These are phyloP conservation scores for Myotis findleyi DNA, from an alignment of 2,797 vertebrate genomes.

Conservation along the genomic window DNA sequence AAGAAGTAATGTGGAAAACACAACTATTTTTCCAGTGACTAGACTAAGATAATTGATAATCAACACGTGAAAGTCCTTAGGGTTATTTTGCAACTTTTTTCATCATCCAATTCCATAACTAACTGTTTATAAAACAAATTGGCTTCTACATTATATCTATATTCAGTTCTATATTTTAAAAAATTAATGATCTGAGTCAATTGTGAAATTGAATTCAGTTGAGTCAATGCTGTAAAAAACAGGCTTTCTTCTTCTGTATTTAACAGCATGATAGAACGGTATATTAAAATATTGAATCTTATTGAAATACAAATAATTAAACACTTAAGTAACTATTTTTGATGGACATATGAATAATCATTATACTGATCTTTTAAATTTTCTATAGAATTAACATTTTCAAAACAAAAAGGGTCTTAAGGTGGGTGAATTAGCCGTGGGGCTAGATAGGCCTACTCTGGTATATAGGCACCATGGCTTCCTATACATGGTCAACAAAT, in stretches of 20 bases:
- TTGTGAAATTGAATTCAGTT: neutral
- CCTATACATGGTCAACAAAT: neutral
- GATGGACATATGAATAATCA: neutral
- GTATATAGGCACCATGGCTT: neutral
- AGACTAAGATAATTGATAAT: neutral
- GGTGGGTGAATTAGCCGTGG: neutral
- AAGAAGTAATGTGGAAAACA: neutral
- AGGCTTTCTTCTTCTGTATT: neutral
- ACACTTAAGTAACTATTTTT: neutral
- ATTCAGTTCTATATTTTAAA: neutral
- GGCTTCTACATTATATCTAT: neutral
- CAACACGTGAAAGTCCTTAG: neutral
- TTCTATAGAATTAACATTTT: neutral
- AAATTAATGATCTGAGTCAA: neutral
- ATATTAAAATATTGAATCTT: neutral
- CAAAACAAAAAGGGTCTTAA: neutral
- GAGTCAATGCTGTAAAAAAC: neutral
- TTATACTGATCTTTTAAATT: neutral
- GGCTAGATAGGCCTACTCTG: neutral
- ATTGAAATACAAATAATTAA: neutral
- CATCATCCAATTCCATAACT: neutral
- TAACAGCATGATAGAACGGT: neutral
- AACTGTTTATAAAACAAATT: conserved; percentile 1
- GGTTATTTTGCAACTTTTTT: neutral
- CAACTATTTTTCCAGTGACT: neutral